Conservation (phyloP, 2,113 vertebrate species). For the Chroicocephalus ridibundus region DNA sequence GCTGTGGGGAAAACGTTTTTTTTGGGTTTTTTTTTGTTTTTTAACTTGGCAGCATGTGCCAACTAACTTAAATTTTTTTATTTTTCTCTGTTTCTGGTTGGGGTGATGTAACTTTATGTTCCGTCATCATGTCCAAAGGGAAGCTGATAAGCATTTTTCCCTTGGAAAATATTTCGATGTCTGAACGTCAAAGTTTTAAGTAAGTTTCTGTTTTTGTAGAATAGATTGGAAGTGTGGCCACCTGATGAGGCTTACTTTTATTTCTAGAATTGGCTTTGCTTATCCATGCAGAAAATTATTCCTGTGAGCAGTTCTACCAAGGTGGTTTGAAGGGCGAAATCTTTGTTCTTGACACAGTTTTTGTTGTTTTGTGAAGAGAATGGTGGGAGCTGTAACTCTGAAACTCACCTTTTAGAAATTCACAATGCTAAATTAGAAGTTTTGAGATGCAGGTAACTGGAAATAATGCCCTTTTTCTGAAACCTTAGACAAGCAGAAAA, state of each 20-base stretch:
- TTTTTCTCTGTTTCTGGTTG: neutral
- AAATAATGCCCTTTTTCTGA: conserved; percentile 12
- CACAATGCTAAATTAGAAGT: conserved; percentile 1
- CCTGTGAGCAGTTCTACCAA: neutral
- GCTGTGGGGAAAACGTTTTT: neutral
- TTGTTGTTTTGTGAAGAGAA: neutral
- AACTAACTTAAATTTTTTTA: neutral
- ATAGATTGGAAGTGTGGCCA: neutral
- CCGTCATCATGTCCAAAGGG: neutral
- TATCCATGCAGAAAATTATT: conserved; percentile 8
- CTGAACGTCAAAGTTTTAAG: neutral
- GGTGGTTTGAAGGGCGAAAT: conserved; percentile 22
- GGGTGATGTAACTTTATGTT: neutral
- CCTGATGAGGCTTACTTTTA: neutral
- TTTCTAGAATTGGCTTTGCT: conserved; percentile 22
- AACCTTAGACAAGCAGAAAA: conserved; percentile 12
- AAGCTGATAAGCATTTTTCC: neutral
- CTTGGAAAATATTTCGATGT: neutral
- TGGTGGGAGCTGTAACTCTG: neutral
- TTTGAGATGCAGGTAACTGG: conserved; percentile 19
- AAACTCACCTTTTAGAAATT: neutral
- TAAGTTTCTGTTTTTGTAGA: neutral
- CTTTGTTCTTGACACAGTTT: conserved; percentile 12
- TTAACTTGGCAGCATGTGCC: neutral
- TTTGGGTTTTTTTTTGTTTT: neutral